phyloP scores from a whole-genome alignment of 2,888 invertebrate species.

The Gari tellinella region DNA sequence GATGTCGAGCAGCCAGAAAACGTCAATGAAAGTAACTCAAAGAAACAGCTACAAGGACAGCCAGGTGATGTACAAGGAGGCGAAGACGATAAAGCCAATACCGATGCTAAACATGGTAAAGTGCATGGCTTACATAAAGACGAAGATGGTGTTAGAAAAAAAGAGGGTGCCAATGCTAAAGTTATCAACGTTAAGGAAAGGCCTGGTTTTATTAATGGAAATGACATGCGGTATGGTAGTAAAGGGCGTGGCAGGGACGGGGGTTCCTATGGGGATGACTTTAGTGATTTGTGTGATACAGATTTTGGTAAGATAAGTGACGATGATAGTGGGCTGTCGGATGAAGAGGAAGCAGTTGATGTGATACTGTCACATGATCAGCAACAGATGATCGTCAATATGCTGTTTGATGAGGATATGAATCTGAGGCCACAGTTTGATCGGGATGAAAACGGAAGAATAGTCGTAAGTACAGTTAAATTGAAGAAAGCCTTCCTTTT shows the following conservation, averaged over 20 bases:
- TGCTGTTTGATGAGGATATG: constrained; percentile 55
- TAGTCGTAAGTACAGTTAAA: constrained; percentile 67
- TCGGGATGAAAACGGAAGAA: constrained; percentile 58
- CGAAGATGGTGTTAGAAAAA: too few species aligned
- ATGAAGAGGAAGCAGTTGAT: constrained; percentile 50
- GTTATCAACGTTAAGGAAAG: constrained; percentile 18
- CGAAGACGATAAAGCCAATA: not conserved
- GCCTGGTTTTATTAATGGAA: not conserved
- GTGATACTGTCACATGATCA: constrained; percentile 46
- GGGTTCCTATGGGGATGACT: not conserved
- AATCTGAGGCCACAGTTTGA: constrained; percentile 56
- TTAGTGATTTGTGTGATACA: constrained; percentile 31
- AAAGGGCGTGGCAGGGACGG: not conserved
- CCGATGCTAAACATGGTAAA: not conserved
- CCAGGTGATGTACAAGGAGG: constrained; percentile 7
- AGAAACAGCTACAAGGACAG: not conserved
- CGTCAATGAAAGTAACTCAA: too few species aligned
- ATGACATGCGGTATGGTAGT: not conserved
- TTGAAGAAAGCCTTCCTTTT: too few species aligned
- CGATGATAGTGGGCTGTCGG: constrained; percentile 51
- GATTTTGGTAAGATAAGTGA: constrained; percentile 45
- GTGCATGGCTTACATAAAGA: too few species aligned
- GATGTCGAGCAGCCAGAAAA: too few species aligned
- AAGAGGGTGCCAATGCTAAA: constrained; percentile 7
- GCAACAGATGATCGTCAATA: constrained; percentile 46